A percentile compares a stretch with the other conserved stretches of the same genome.
Conservation (phyloP, 2,113 vertebrate species). For the Delphinus delphis region DNA sequence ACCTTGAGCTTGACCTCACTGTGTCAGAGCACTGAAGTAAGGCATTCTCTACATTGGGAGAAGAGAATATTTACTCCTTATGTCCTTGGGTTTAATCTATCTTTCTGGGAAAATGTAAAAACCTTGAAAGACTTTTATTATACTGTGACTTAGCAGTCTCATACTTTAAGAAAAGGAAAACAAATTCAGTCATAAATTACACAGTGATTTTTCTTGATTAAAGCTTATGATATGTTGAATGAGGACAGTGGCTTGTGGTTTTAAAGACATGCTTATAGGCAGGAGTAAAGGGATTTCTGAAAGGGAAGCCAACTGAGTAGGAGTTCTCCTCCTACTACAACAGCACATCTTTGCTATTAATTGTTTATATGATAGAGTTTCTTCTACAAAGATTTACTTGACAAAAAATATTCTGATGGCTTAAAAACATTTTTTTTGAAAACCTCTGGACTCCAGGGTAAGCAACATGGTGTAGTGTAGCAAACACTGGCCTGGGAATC, state of each 20-base stretch:
- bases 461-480: background rate
- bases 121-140: background rate
- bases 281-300: background rate
- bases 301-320: background rate
- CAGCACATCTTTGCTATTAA: background rate
- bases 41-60: background rate
- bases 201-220: background rate
- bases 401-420: background rate
- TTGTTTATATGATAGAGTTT: background rate
- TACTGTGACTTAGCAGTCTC: background rate
- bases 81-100: background rate
- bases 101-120: background rate
- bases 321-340: background rate
- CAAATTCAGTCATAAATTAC: background rate
- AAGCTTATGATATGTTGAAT: background rate
- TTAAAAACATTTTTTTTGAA: background rate
- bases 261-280: background rate
- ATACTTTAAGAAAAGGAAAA: slow-evolving; percentile 14
- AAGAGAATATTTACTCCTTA: background rate
- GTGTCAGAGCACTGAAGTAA: background rate
- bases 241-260: background rate
- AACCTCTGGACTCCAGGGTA: background rate
- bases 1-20: background rate
- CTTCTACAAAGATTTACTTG: background rate
- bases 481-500: background rate